These are phyloP conservation scores for Tipula lateralis DNA, from an alignment of 2,888 invertebrate genomes.

Conservation along the genomic window DNA sequence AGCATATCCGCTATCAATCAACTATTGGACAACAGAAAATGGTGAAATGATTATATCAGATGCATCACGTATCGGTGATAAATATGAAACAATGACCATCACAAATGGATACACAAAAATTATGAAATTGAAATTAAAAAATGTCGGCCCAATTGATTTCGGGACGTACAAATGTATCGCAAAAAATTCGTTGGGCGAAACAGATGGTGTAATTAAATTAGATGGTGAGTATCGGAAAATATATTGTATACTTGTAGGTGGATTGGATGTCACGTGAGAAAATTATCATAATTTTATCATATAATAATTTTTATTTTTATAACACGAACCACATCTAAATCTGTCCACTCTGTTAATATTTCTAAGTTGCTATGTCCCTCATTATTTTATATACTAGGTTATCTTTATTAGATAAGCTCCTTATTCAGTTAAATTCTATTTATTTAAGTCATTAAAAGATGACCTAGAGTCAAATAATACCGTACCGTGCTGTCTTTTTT, in stretches of 20 bases:
- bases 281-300: neutral
- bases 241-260: neutral
- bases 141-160: conserved; percentile 66
- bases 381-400: no score
- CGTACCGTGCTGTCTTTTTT: no score
- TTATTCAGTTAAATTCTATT: no score
- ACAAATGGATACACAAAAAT: conserved; percentile 77
- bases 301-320: neutral
- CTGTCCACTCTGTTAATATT: no score
- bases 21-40: conserved; percentile 81
- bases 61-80: conserved; percentile 66
- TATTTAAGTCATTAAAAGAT: no score
- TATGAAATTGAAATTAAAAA: conserved; percentile 77
- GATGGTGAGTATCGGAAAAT: conserved; percentile 57
- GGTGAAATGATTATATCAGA: conserved; percentile 82
- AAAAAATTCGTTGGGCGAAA: conserved; percentile 77
- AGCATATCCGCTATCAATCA: conserved; percentile 79
- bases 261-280: neutral
- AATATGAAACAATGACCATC: conserved; percentile 69
- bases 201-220: conserved; percentile 74
- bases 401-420: no score
- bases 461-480: no score
- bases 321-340: neutral
- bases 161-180: conserved; percentile 79
- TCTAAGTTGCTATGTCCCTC: no score